These are phyloP conservation scores for Tetranychus piercei DNA, from an alignment of 2,888 invertebrate species.

Conservation along the genomic window DNA sequence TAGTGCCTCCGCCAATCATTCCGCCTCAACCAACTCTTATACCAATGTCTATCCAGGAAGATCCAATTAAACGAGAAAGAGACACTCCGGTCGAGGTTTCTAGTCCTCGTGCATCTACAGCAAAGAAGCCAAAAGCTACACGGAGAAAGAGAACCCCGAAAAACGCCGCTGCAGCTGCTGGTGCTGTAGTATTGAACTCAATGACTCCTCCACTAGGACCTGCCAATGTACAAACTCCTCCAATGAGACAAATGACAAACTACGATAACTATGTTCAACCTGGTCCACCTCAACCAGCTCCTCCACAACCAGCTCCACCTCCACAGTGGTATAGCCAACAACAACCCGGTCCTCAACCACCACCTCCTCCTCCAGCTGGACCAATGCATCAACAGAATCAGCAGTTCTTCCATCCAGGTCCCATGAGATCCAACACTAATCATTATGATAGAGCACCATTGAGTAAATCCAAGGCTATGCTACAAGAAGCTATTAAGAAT, in stretches of 20 bases:
- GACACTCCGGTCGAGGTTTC: slow-evolving; percentile 42
- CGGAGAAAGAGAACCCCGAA: slow-evolving; percentile 33
- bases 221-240: slow-evolving; percentile 1
- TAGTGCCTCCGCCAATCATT: not conserved
- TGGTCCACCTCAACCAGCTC: slow-evolving; percentile 18
- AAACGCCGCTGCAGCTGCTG: slow-evolving; percentile 31
- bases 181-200: not conserved
- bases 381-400: slow-evolving; percentile 2
- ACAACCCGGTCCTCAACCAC: not conserved
- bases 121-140: slow-evolving; percentile 33
- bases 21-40: not conserved
- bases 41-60: slow-evolving; percentile 33
- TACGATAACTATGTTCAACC: slow-evolving; percentile 11
- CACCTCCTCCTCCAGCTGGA: not conserved
- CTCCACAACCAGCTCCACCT: slow-evolving; percentile 10
- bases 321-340: slow-evolving; percentile 6
- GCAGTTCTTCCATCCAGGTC: not conserved
- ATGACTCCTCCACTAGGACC: not conserved
- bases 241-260: not conserved
- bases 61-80: slow-evolving; percentile 45
- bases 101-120: slow-evolving; percentile 41
- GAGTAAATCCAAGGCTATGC: not conserved
- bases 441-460: not conserved
- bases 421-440: not conserved
- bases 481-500: not conserved